Evolutionary conservation across 2,113 vertebrate genomes (phyloP).

Genomic region (Vanacampus margaritifer): DNA sequence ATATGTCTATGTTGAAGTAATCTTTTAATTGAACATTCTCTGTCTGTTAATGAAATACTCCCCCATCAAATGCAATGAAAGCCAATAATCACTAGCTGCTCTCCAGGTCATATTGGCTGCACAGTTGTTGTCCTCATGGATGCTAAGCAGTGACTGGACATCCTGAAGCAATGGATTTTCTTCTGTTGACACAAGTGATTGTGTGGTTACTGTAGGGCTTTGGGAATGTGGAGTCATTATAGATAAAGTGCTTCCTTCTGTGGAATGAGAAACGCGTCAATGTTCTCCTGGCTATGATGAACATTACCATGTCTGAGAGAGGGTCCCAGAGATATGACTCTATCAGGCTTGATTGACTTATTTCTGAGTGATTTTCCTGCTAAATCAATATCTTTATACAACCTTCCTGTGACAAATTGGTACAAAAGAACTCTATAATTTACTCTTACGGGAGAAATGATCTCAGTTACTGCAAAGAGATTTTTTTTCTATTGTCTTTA

Average conservation of each 20-base stretch:
- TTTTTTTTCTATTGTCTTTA: constrained; percentile 5
- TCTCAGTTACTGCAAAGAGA: constrained; percentile 7
- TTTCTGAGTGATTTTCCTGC: constrained; percentile 30
- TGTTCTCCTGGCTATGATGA: constrained; percentile 45
- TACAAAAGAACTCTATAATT: constrained; percentile 41
- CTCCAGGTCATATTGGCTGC: constrained; percentile 22
- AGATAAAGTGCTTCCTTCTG: constrained; percentile 51
- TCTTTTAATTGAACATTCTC: constrained; percentile 31
- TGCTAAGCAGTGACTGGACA: constrained; percentile 48
- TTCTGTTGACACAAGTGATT: constrained; percentile 70
- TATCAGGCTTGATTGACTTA: constrained; percentile 44
- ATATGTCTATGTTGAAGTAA: constrained; percentile 20
- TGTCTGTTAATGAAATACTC: constrained; percentile 23
- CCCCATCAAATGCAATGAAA: constrained; percentile 8
- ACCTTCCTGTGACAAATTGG: constrained; percentile 31
- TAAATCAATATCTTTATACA: constrained; percentile 38
- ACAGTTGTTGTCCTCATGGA: constrained; percentile 38
- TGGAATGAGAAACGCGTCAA: constrained; percentile 27
- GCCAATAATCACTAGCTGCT: constrained; percentile 30
- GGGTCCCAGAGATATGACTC: constrained; percentile 39
- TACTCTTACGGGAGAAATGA: constrained; percentile 20
- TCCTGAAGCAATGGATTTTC: constrained; percentile 62
- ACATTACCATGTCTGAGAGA: constrained; percentile 35
- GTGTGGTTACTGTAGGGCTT: constrained; percentile 59
- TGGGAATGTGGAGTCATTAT: constrained; percentile 60